Conservation (phyloP, 1,140 invertebrate species). For the Platorchestia sp. region DNA sequence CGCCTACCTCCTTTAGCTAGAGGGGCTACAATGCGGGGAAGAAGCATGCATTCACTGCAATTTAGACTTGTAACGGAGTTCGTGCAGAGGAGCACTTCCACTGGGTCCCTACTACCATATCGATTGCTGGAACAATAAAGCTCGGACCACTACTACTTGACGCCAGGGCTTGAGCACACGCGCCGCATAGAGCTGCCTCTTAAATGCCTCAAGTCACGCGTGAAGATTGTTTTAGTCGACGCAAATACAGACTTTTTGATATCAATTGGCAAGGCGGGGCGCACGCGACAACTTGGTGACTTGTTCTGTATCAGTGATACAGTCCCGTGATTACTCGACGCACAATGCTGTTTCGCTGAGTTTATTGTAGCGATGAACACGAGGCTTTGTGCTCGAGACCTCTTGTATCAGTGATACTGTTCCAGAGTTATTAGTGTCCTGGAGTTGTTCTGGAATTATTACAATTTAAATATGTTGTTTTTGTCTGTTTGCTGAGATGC, state of each 20-base stretch:
- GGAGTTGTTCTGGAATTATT: background rate
- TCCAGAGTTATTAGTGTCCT: background rate
- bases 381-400: background rate
- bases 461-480: too few relatives aligned
- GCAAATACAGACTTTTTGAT: constrained; percentile 47
- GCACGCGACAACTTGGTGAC: constrained; percentile 22
- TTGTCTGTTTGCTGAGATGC: too few relatives aligned
- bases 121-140: background rate
- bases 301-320: background rate
- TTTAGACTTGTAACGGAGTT: background rate
- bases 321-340: background rate
- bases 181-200: background rate
- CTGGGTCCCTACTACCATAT: background rate
- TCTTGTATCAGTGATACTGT: background rate
- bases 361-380: background rate
- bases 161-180: background rate
- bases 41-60: background rate
- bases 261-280: background rate
- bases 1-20: background rate
- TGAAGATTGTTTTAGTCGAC: constrained; percentile 39
- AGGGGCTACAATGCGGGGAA: background rate
- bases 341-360: background rate
- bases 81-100: background rate
- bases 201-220: constrained; percentile 37
- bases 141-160: background rate